phyloP scores from a whole-genome alignment of 30 jellyfish, hydroid and myxozoan genomes.

The Aurelia coerulea region DNA sequence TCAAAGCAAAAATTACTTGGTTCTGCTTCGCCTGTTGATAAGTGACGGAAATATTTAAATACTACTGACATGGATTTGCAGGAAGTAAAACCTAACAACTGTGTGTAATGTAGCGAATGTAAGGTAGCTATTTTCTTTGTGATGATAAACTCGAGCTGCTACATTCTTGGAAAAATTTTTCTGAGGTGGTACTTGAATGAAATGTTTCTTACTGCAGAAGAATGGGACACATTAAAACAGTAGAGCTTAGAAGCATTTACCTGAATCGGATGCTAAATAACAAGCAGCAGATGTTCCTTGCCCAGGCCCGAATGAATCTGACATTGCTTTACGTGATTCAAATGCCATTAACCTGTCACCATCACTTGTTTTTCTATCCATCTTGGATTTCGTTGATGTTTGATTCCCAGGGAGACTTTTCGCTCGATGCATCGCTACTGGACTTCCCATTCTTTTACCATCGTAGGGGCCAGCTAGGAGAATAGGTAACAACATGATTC shows the following conservation, averaged over 20 bases:
- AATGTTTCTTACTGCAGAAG: background rate
- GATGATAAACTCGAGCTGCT: too few relatives aligned
- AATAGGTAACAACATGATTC: too few relatives aligned
- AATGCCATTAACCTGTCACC: background rate
- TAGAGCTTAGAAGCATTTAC: background rate
- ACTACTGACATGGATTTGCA: too few relatives aligned
- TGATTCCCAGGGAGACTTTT: conserved; percentile 69
- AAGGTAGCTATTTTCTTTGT: too few relatives aligned
- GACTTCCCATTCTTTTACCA: conserved; percentile 71
- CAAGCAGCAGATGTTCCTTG: conserved; percentile 14
- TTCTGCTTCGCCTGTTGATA: too few relatives aligned
- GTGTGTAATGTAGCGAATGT: too few relatives aligned
- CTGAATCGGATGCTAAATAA: conserved; percentile 36
- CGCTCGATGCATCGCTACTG: conserved; percentile 71
- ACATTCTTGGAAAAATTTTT: background rate
- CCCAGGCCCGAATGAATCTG: conserved; percentile 57
- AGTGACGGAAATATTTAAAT: too few relatives aligned
- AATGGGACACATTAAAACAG: background rate
- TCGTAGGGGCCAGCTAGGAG: background rate
- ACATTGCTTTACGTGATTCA: conserved; percentile 4
- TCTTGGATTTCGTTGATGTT: background rate
- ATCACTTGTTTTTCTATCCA: conserved; percentile 20
- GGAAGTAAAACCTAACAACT: too few relatives aligned
- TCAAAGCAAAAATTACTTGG: too few relatives aligned
- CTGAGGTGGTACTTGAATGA: background rate